Evolutionary conservation across 64 coral and sea anemone genomes (phyloP), one percentile per base, ranked within the genome.

Genomic region (Dendronephthya gigantea): DNA sequence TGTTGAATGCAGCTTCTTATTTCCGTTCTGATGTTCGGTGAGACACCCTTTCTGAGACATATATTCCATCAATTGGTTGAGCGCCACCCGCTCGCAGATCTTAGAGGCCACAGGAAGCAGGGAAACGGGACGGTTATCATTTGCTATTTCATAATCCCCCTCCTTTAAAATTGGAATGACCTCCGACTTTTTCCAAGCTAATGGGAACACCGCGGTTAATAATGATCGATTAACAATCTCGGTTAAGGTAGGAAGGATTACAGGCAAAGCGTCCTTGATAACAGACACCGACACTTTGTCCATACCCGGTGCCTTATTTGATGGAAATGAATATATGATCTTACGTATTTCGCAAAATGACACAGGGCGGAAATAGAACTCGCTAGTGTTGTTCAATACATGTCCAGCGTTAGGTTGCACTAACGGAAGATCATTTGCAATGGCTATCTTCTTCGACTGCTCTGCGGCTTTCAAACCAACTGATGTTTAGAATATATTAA

Each of bases 61-160:
- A 47, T 84, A 92, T 14, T 37, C 19, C 30, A 23, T 85, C 59
- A 88, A 40, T 79, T 92, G 90, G 48, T 89, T 88, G 38, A 88
- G 40, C 9, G 91, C 91, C 45, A 89, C 56, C 50, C 87, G 43
- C 83, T 92, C 84, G 75, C 91, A 92, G 49, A 86, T 50, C 72
- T 92, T 92, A 9, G 83, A 92, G 40, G 66, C 35, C 33, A 37
- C 40, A 45, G 56, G 85, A 52, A 74, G 37, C 66, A 70, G 56
- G 58, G 85, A 74, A 30, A 87, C 58, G 74, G 83, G 83, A 22
- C 50, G 50, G 50, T 52, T 52, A 52, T 52, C 23, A 52, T 52
- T 52, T 22, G 50, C 50, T 22, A 52, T 22, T 22, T 52, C 50
- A 7, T 52, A 22, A 52, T 52, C 7, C 50, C 50, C 50, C 23